Conservation (phyloP, 1,140 invertebrate species). For the Andrena cerasifolii region DNA sequence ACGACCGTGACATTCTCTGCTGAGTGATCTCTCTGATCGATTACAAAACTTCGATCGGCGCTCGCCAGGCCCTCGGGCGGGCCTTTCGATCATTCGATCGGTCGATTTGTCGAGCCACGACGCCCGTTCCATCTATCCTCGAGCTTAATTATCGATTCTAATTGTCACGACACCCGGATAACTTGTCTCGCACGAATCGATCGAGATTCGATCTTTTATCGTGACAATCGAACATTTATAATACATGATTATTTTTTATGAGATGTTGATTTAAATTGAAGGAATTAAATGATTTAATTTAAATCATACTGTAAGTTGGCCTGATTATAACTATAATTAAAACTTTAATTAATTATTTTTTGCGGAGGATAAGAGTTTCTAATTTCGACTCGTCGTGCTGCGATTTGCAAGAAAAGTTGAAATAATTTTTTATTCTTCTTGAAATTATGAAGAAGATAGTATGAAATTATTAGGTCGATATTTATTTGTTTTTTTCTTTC, state of each 20-base stretch:
- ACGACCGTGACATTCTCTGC: conserved; percentile 65
- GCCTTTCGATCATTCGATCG: conserved; percentile 45
- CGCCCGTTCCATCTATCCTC: neutral
- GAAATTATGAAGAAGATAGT: too few relatives aligned
- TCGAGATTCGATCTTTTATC: neutral
- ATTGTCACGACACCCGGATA: conserved; percentile 1
- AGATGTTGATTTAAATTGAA: too few relatives aligned
- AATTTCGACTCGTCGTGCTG: too few relatives aligned
- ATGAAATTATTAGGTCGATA: too few relatives aligned
- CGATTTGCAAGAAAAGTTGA: too few relatives aligned
- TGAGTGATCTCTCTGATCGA: conserved; percentile 54
- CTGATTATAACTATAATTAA: too few relatives aligned
- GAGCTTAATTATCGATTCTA: conserved; percentile 42
- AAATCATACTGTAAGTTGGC: too few relatives aligned
- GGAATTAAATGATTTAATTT: too few relatives aligned
- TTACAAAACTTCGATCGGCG: conserved; percentile 56
- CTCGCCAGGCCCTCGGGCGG: conserved; percentile 17
- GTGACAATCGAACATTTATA: neutral
- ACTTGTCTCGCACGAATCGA: neutral
- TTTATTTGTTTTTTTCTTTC: too few relatives aligned
- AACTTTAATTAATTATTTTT: too few relatives aligned
- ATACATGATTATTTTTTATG: neutral
- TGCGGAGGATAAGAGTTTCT: too few relatives aligned
- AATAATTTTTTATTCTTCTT: too few relatives aligned
- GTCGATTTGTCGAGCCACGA: conserved; percentile 26